Conservation (phyloP, 2,797 vertebrate genomes). For the Leuciscus waleckii region DNA sequence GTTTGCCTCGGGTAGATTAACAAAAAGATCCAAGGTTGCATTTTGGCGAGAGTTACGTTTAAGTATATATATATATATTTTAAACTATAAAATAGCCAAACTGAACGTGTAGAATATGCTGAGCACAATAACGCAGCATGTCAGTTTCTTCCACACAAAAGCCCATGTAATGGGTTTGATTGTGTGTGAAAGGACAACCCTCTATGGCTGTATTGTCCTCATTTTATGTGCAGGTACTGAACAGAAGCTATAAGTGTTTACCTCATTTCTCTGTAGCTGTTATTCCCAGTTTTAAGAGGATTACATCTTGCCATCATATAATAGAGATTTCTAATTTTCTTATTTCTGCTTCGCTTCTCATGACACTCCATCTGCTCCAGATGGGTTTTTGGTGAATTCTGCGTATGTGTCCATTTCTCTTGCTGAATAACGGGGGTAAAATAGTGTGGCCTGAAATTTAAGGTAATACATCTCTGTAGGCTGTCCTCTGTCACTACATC, state of each 20-base stretch:
- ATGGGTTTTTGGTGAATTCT: conserved; percentile 17
- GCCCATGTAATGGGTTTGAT: conserved; percentile 42
- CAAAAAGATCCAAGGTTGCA: too few species aligned
- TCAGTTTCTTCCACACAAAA: conserved; percentile 36
- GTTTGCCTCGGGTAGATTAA: too few species aligned
- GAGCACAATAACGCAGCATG: conserved; percentile 17
- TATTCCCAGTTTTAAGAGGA: conserved; percentile 67
- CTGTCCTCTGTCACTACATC: conserved; percentile 31
- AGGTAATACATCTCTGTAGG: conserved; percentile 28
- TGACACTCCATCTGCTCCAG: conserved; percentile 9
- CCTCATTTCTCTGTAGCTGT: conserved; percentile 55
- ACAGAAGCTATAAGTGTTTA: conserved; percentile 55
- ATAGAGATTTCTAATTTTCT: conserved; percentile 56
- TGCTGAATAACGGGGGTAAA: conserved; percentile 13
- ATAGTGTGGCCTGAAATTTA: conserved; percentile 15
- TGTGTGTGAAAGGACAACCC: conserved; percentile 15
- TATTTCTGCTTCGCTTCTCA: conserved; percentile 26
- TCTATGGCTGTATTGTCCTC: conserved; percentile 42
- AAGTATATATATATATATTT: neutral
- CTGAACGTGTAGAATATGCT: neutral
- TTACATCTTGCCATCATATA: conserved; percentile 62
- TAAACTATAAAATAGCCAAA: neutral
- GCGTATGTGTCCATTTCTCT: conserved; percentile 38
- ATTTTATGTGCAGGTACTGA: conserved; percentile 40
- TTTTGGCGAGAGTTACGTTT: too few species aligned